Base-by-base conservation (phyloP, 2,888 invertebrate genomes). In the Kryphioiulus occultus region DNA sequence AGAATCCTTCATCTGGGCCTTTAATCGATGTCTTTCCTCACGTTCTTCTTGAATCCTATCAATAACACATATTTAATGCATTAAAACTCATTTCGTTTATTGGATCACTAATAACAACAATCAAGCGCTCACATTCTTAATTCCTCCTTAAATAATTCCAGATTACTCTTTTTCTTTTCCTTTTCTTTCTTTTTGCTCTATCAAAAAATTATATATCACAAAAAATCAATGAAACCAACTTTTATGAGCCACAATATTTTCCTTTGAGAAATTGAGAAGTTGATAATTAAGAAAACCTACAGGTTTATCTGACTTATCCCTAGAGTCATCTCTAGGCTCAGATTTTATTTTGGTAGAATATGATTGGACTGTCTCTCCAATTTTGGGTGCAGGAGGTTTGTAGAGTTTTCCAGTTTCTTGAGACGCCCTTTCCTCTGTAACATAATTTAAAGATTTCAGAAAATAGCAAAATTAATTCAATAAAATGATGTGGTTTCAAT, bases 81-180 rank as follows among this genome's bases (percentile, higher is more conserved):
- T 59, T 59, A n/a, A n/a, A 59, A 59, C 9, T 85, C 88, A 88
- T 86, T 30, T 42, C 85, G 86, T n/a, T 5, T 22, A 4, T 68
- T 22, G 9, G 26, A 68, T 26, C 1, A 0, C n/a, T 26, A 1
- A 68, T 68, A 68, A 26, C 19, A 68, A 4, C 0, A 88, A 3
- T 85, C 89, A 89, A 32, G 87, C n/a, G 92, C 94, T 94, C 92
- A 97, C 97, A 96, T 95, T 93, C 98, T 95, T 83, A 99, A 92
- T 92, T 99, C 99, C 92, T 99, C 99, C 92, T 99, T 99, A 91
- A 99, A 99, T 22, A 97, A 93, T 92, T 99, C 99, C 89, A 99
- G 93, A 92, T 99, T 99, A 91, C 98, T 98, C 91, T 99, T 99
- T 92, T 97, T 97, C 92, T 98, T 98, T 90, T 96, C 96, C 87